Evolutionary conservation across 2,888 invertebrate species (phyloP).

Genomic region (Aleiodes leptofemur): DNA sequence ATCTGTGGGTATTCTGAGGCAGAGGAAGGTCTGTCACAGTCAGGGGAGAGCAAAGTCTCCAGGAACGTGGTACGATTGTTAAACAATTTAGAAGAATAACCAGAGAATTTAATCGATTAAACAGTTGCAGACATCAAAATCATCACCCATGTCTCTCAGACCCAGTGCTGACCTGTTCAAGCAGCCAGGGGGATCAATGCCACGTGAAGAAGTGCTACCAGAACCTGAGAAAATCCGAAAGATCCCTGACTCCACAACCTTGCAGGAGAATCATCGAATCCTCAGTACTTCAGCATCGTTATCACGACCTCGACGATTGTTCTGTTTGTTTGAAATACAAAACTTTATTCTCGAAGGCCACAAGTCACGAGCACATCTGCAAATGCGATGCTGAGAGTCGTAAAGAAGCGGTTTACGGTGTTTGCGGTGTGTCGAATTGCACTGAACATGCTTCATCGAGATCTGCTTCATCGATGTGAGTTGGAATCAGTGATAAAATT

Average conservation of each 20-base stretch:
- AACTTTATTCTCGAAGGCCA: conserved; percentile 63
- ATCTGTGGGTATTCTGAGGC: conserved; percentile 65
- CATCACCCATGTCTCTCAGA: conserved; percentile 47
- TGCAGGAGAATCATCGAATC: conserved; percentile 2
- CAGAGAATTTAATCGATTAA: conserved; percentile 10
- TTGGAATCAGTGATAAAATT: conserved; percentile 10
- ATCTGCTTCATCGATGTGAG: conserved; percentile 56
- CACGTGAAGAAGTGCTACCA: conserved; percentile 58
- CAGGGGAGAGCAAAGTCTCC: conserved; percentile 59
- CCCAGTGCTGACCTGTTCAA: conserved; percentile 44
- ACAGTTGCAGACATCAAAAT: conserved; percentile 40
- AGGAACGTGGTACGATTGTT: conserved; percentile 59
- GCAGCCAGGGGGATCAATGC: conserved; percentile 45
- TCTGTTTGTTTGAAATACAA: conserved; percentile 69
- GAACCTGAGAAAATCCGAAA: conserved; percentile 18
- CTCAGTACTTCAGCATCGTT: conserved; percentile 5
- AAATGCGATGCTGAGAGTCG: conserved; percentile 25
- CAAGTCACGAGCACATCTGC: conserved; percentile 39
- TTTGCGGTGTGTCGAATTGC: conserved; percentile 40
- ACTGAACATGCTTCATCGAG: conserved; percentile 23
- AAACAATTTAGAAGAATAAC: conserved; percentile 14
- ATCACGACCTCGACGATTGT: conserved; percentile 62
- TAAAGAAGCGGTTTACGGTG: conserved; percentile 36
- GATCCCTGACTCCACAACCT: conserved; percentile 5
- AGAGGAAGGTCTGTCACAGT: conserved; percentile 70